phyloP scores from a whole-genome alignment of 2,113 vertebrate genomes.

The Ovibos moschatus region DNA sequence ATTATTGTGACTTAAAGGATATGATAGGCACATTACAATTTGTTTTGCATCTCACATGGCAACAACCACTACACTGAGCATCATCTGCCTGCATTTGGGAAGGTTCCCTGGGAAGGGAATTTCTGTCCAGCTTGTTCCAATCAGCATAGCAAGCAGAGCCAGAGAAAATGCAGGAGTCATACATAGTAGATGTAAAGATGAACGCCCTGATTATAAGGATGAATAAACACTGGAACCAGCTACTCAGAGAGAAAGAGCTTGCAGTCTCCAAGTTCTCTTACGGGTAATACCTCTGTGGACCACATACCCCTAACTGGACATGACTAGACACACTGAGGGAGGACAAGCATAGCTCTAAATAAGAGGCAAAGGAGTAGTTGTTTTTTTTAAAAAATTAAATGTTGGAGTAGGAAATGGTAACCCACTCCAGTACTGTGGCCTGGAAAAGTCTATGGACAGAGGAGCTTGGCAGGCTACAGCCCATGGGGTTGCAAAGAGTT shows the following conservation, averaged over 20 bases:
- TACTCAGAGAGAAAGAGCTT: not conserved
- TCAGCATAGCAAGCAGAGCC: not conserved
- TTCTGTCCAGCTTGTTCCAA: not conserved
- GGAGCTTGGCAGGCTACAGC: not conserved
- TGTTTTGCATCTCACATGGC: not conserved
- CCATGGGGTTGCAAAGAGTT: not conserved
- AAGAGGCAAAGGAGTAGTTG: not conserved
- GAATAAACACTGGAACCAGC: not conserved
- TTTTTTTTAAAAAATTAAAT: not conserved
- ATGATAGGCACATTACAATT: not conserved
- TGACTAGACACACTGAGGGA: not conserved
- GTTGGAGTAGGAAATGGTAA: not conserved
- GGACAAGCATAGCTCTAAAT: not conserved
- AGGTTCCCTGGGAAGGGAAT: not conserved
- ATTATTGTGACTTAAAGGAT: not conserved
- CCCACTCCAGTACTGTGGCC: not conserved
- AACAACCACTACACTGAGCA: not conserved
- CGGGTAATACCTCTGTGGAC: not conserved
- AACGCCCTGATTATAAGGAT: not conserved
- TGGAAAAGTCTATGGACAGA: not conserved
- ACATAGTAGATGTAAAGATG: not conserved
- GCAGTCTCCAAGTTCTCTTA: not conserved
- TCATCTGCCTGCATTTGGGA: not conserved
- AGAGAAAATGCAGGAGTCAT: not conserved
- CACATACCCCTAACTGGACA: not conserved